A percentile compares a stretch with the other conserved stretches of the same genome.
These are phyloP conservation scores for Poeciliopsis presidionis DNA, from an alignment of 2,797 vertebrate species.

Conservation along the genomic window DNA sequence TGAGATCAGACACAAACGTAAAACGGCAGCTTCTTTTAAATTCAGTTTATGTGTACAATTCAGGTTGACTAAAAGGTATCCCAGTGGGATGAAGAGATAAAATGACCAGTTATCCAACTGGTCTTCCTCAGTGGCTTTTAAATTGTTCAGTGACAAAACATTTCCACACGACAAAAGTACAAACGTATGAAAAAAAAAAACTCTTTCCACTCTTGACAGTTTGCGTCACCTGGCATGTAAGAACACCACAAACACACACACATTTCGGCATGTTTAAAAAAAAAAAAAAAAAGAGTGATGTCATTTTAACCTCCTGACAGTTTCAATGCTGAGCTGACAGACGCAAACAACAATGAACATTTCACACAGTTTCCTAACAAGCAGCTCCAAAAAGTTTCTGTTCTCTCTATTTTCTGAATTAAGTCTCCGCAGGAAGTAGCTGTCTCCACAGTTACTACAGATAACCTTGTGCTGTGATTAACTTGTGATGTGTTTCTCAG, in stretches of 20 bases:
- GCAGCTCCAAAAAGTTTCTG: background rate
- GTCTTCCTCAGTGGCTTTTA: background rate
- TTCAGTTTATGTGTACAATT: background rate
- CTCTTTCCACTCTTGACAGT: background rate
- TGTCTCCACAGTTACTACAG: background rate
- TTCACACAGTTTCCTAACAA: background rate
- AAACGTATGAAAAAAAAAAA: background rate
- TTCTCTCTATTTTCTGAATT: background rate
- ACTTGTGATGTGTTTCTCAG: background rate
- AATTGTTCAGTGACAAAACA: background rate
- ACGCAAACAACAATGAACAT: background rate
- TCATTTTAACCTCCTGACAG: background rate
- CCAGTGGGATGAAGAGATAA: background rate
- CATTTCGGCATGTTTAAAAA: background rate
- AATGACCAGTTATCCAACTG: background rate
- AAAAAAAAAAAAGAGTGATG: background rate
- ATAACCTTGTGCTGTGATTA: background rate
- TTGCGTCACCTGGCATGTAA: background rate
- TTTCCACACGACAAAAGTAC: background rate
- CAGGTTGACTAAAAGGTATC: too few relatives aligned
- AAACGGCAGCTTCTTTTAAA: background rate
- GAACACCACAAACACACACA: background rate
- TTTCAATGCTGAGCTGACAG: background rate
- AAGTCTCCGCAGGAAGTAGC: background rate
- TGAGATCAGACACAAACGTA: background rate